Percentiles rank a stretch among this genome's conserved stretches.
Evolutionary conservation across 2,888 invertebrate genomes (phyloP).

Genomic region (Kuschelorhynchus macadamiae): DNA sequence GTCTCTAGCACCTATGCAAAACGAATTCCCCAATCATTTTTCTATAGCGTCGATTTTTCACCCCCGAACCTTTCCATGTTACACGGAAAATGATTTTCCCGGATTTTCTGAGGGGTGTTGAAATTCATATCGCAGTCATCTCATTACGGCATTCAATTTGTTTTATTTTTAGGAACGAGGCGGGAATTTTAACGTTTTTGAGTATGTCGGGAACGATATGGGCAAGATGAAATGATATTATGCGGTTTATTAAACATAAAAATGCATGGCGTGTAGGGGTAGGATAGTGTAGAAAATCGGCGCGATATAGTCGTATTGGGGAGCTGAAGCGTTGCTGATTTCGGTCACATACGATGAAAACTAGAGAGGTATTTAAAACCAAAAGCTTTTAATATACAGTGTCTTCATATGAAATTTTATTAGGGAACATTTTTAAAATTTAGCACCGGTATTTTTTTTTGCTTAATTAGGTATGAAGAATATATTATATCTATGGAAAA

Average conservation of each 20-base stretch:
- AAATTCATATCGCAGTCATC: slow-evolving; percentile 49
- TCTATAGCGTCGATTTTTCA: slow-evolving; percentile 38
- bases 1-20: slow-evolving; percentile 17
- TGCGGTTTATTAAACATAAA: slow-evolving; percentile 39
- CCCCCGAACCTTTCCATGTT: slow-evolving; percentile 18
- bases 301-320: neutral
- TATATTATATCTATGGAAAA: too few relatives aligned
- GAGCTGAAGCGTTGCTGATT: too few relatives aligned
- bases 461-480: too few relatives aligned
- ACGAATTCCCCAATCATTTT: slow-evolving; percentile 29
- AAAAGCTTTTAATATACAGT: too few relatives aligned
- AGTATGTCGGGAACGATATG: slow-evolving; percentile 27
- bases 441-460: too few relatives aligned
- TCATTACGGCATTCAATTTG: slow-evolving; percentile 49
- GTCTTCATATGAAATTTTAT: too few relatives aligned
- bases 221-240: slow-evolving; percentile 26
- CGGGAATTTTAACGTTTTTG: slow-evolving; percentile 41
- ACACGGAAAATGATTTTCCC: slow-evolving; percentile 38
- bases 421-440: too few relatives aligned
- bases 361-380: too few relatives aligned
- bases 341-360: too few relatives aligned
- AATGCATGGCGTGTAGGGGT: slow-evolving; percentile 25
- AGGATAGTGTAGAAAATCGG: neutral
- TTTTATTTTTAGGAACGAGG: slow-evolving; percentile 44
- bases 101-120: slow-evolving; percentile 41